Evolutionary conservation across 1,140 invertebrate genomes (phyloP).

Genomic region (Ridgeia piscesae): DNA sequence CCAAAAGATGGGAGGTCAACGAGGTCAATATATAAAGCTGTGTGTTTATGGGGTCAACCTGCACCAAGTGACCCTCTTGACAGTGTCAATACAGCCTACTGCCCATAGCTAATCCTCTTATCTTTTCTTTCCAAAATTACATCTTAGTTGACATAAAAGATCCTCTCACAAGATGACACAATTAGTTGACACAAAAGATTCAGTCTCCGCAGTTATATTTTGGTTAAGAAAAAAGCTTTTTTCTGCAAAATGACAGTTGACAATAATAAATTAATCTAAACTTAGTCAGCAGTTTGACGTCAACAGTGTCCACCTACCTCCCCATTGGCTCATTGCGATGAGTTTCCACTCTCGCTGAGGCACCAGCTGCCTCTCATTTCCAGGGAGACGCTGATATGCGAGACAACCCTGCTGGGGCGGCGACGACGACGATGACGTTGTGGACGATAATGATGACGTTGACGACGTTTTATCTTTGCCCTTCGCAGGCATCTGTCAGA

Average conservation of each 20-base stretch:
- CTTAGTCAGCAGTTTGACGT: slow-evolving; percentile 26
- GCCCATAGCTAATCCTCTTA: too few species aligned
- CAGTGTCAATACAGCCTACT: too few species aligned
- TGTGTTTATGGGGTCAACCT: too few species aligned
- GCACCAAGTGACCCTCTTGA: too few species aligned
- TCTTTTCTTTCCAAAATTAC: neutral
- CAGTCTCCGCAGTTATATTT: neutral
- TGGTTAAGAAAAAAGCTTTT: neutral
- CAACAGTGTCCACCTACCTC: slow-evolving; percentile 51
- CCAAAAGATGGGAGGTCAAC: too few species aligned
- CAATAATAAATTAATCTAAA: too few species aligned
- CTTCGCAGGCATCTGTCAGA: neutral
- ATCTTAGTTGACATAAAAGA: neutral
- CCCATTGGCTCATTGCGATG: slow-evolving; percentile 65
- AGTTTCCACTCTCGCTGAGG: slow-evolving; percentile 70
- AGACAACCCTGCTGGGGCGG: slow-evolving; percentile 15
- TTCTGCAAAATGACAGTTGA: neutral
- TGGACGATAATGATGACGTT: neutral
- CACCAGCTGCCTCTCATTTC: slow-evolving; percentile 16
- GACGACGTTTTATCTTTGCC: neutral
- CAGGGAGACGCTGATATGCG: neutral
- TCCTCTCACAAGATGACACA: too few species aligned
- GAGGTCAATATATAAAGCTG: too few species aligned
- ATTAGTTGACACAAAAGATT: neutral
- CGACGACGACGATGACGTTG: slow-evolving; percentile 4